Base-by-base conservation (phyloP, 1,140 invertebrate species). In the Mylabris phalerata region DNA sequence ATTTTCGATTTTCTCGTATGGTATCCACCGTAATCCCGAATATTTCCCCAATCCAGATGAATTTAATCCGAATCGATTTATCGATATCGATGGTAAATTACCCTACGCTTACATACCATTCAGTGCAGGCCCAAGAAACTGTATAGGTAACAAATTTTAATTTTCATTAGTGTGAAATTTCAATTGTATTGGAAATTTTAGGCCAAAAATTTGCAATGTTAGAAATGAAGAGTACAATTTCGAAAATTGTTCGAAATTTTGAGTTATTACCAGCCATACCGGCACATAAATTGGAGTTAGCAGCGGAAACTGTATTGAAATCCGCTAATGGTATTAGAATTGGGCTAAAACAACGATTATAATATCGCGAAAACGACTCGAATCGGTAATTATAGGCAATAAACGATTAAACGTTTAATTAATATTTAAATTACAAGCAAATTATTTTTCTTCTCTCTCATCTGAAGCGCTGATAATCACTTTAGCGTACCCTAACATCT, bases 51-150 rank as follows among this genome's bases (percentile, higher is more conserved):
- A 89, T 47, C 86, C 88, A 0, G 80, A 87, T 46, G 72, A 74
- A 48, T 90, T 88, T 64, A 74, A 85, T 71, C 87, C 88, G 0
- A 84, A 88, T 45, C 70, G 85, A 57, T 89, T 89, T 11, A 73
- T 75, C 61, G 72, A 74, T 52, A 60, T 63, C 0, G 57, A 73
- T 48, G 27, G 32, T 9, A 66, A 75, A 61, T 64, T 76, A 59
- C 71, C 75, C 0, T 77, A 65, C 61, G 70, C 74, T 5, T 84
- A 78, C 62, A 64, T 82, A 13, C 80, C 82, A 2, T 84, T 84
- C 64, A 80, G 80, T 47, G 79, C 77, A 27, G 82, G 82, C 26
- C 71, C 75, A 0, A 68, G 81, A 50, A 80, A 81, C 61, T 84
- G 82, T 60, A 79, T 84, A 39, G 82, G 81, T 72, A 60, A 32